These are phyloP conservation scores for Zoanthus sociatus DNA, from an alignment of 92 coral and sea anemone species.

Conservation along the genomic window DNA sequence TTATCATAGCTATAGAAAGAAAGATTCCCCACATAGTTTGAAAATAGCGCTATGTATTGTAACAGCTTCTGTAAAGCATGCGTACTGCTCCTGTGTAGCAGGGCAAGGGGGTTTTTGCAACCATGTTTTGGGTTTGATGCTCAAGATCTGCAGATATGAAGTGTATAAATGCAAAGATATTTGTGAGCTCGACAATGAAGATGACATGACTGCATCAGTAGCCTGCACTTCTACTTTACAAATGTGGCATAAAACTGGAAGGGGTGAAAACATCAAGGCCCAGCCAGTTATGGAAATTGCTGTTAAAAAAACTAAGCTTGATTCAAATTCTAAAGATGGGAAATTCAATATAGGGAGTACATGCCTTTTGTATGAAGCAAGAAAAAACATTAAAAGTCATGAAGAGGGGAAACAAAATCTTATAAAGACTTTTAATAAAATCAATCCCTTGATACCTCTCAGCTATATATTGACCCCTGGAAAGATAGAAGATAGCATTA, in stretches of 20 bases:
- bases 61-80: constrained; percentile 5
- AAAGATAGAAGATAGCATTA: background rate
- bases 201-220: constrained; percentile 20
- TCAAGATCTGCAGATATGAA: background rate
- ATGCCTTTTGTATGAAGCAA: constrained; percentile 1
- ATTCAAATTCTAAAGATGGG: background rate
- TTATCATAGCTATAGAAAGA: constrained; percentile 8
- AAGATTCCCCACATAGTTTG: constrained; percentile 1
- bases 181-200: constrained; percentile 9
- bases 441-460: constrained; percentile 5
- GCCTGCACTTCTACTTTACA: constrained; percentile 7
- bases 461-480: constrained; percentile 1
- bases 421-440: background rate
- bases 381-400: constrained; percentile 8
- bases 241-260: constrained; percentile 14
- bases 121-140: background rate
- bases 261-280: constrained; percentile 14
- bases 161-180: constrained; percentile 7
- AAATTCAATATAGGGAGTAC: constrained; percentile 2
- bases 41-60: constrained; percentile 7
- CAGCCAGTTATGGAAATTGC: constrained; percentile 28
- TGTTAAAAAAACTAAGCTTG: constrained; percentile 19
- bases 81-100: constrained; percentile 15
- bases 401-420: background rate
- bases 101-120: constrained; percentile 11